phyloP scores from a whole-genome alignment of 2,113 vertebrate genomes.

The Laticauda laticaudata region DNA sequence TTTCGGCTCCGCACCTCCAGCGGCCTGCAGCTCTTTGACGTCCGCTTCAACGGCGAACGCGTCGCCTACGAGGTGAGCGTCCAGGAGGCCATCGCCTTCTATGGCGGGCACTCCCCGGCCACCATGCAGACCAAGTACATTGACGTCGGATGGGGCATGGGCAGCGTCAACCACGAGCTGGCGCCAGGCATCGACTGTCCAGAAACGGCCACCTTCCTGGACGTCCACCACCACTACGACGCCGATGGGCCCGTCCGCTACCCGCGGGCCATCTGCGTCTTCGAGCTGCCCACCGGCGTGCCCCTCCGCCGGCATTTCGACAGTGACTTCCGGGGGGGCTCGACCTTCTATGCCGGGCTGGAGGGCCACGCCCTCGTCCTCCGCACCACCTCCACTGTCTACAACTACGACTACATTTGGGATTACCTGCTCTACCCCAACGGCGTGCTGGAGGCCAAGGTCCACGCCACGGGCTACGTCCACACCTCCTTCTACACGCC shows the following conservation, averaged over 20 bases:
- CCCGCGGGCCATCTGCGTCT: slow-evolving; percentile 79
- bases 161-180: slow-evolving; percentile 77
- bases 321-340: slow-evolving; percentile 76
- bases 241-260: slow-evolving; percentile 74
- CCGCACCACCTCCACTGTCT: slow-evolving; percentile 85
- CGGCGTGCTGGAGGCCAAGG: slow-evolving; percentile 85
- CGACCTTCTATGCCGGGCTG: slow-evolving; percentile 83
- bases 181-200: slow-evolving; percentile 88
- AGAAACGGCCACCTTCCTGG: slow-evolving; percentile 78
- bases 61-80: slow-evolving; percentile 88
- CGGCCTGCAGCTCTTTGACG: slow-evolving; percentile 84
- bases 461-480: slow-evolving; percentile 87
- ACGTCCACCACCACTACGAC: slow-evolving; percentile 82
- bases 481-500: slow-evolving; percentile 86
- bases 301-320: slow-evolving; percentile 87
- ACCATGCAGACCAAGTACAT: slow-evolving; percentile 92
- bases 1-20: slow-evolving; percentile 83
- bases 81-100: slow-evolving; percentile 88
- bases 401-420: slow-evolving; percentile 97
- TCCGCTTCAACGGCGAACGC: slow-evolving; percentile 80
- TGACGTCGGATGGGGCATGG: slow-evolving; percentile 86
- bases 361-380: slow-evolving; percentile 82
- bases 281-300: slow-evolving; percentile 83
- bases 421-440: slow-evolving; percentile 89
- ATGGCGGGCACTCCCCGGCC: slow-evolving; percentile 81